Evolutionary conservation across 2,113 vertebrate species (phyloP), one percentile per base, ranked within the genome.

Genomic region (Cheilinus undulatus): DNA sequence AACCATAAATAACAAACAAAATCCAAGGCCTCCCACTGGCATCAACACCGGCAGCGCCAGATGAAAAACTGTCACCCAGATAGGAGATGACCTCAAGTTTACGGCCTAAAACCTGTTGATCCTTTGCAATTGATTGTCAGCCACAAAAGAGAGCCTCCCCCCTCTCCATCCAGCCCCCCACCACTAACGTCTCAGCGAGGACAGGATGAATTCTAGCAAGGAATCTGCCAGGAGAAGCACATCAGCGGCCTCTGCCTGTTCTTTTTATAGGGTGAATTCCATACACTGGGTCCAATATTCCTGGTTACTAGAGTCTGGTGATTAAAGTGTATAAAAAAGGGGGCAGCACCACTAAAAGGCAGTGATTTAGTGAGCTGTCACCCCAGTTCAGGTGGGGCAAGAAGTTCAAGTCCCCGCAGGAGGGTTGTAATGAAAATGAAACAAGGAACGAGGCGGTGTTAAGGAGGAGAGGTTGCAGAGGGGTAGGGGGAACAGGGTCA

Each of bases 311-410:
- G 90, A 93, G 88, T 91, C 90, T 86, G 91, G 89, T 93, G 93
- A 94, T 92, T 93, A 93, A 93, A 94, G 90, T 92, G 78, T 87
- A 92, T 91, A 89, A 92, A 93, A 93, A 92, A 89, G 69, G 82
- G 84, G 86, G 84, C 87, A 82, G 91, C 69, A 71, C 87, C 89
- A 92, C 91, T 93, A 93, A 94, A 94, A 90, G 77, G 62, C 32
- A 15, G 74, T 95, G 93, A 94, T 95, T 95, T 93, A 95, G 89
- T 84, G 91, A 94, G 90, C 91, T 93, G 93, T 93, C 92, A 85
- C 78, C 85, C 68, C 52, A 68, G 85, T 89, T 83, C 87, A 87
- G 87, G 79, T 67, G 45, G 90, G 91, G 77, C 84, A 88, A 90
- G 82, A 92, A 94, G 92, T 93, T 92, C 91, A 93, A 78, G 82